Conservation (phyloP, 2,113 vertebrate species). For the Rhagologus leucostigma region DNA sequence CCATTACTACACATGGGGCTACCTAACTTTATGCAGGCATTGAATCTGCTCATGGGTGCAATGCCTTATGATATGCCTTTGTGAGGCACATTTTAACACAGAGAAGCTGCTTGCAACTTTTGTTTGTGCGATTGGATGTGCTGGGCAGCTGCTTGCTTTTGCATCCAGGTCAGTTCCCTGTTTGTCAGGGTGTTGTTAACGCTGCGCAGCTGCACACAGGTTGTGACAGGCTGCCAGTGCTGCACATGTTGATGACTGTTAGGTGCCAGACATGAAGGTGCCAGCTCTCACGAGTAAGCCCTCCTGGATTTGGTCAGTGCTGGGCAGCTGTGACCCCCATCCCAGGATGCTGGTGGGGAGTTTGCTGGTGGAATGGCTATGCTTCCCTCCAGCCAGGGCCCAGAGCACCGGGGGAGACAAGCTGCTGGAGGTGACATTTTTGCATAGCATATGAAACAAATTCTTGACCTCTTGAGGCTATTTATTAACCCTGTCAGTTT, state of each 20-base stretch:
- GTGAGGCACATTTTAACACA: neutral
- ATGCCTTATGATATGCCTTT: neutral
- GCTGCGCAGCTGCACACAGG: neutral
- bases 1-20: neutral
- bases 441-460: neutral
- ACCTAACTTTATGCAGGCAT: neutral
- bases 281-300: neutral
- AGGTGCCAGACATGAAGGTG: neutral
- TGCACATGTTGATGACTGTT: neutral
- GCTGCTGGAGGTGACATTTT: constrained; percentile 16
- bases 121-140: neutral
- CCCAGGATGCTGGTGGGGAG: accelerated
- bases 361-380: neutral
- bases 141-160: neutral
- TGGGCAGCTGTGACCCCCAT: neutral
- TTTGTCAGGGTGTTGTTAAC: neutral
- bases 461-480: constrained; percentile 13
- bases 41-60: neutral
- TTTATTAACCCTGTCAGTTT: constrained; percentile 39
- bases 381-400: neutral
- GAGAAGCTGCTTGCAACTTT: neutral
- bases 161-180: neutral
- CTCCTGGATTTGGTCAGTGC: neutral
- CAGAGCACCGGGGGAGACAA: accelerated
- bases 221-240: neutral